These are phyloP conservation scores for Tyto alba DNA, from an alignment of 2,113 vertebrate genomes.

Conservation along the genomic window DNA sequence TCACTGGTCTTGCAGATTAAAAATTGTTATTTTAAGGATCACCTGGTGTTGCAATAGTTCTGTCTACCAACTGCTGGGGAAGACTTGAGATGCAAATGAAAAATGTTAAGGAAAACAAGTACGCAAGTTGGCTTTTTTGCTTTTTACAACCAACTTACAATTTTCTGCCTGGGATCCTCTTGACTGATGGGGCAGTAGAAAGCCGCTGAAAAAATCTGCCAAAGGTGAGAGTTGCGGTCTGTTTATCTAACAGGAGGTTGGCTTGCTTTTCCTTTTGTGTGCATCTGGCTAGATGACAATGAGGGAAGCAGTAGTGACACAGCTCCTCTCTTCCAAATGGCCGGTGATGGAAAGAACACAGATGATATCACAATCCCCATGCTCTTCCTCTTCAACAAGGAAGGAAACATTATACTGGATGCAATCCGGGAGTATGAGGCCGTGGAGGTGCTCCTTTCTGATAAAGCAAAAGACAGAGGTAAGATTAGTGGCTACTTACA, in stretches of 20 bases:
- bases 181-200: not conserved
- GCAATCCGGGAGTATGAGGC: slow-evolving; percentile 88
- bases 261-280: not conserved
- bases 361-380: slow-evolving; percentile 92
- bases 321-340: slow-evolving; percentile 98
- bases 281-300: slow-evolving; percentile 85
- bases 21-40: not conserved
- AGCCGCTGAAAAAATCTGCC: not conserved
- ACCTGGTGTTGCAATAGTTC: not conserved
- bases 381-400: slow-evolving; percentile 97
- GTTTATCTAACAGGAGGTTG: not conserved
- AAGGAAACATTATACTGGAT: slow-evolving; percentile 93
- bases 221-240: not conserved
- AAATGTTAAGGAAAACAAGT: not conserved
- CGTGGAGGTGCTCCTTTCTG: slow-evolving; percentile 95
- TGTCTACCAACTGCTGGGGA: not conserved
- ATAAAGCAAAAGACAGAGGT: slow-evolving; percentile 97
- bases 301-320: slow-evolving; percentile 99
- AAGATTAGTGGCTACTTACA: not conserved
- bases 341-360: slow-evolving; percentile 91
- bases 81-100: not conserved
- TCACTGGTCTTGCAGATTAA: not conserved
- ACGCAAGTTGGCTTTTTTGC: not conserved
- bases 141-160: not conserved
- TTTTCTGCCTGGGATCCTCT: not conserved